Base-by-base conservation (phyloP, 2,888 invertebrate species). In the Macropis europaea region DNA sequence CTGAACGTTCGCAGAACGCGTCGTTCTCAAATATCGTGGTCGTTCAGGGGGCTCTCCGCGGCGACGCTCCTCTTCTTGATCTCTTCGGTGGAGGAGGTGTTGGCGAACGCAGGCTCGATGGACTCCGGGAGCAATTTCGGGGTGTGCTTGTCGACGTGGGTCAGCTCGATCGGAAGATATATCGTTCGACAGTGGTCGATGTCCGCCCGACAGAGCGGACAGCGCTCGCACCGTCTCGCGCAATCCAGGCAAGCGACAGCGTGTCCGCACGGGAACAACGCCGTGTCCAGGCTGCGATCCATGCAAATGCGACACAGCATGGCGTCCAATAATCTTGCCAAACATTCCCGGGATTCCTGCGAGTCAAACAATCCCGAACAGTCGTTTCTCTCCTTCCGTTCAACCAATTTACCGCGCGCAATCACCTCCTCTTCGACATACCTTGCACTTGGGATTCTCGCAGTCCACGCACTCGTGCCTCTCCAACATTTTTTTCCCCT, bases 251-350 rank as follows among this genome's bases (percentile, higher is more conserved):
- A 97, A 84, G 96, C 95, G 52, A 95, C 94, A 54, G 96, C 95
- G 90, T 97, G 97, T n/a, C 95, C 93, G 88, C 97, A 97, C 1
- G 97, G 97, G 90, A 95, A 94, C 90, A 97, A 95, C 81, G 95
- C 94, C 32, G 95, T 94, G 91, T 96, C 94, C 87, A 97, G 94
- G 66, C 94, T 93, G 54, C 92, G 92, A 91, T 97, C 97, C 96
- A 97, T 96, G 88, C 97, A 97, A 82, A 96, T 95, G 86, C 95
- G 94, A 89, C 97, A 97, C 47, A 95, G 94, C 91, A 96, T 93
- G 56, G 94, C 93, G 84, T 94, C 94, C 79, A 93, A 89, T 79
- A 92, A 87, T 63, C 92, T 91, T 28, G 91, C 90, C 54, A 92
- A 86, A 71, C 91, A 91, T 81, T 92, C 92, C 67, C 92, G 91